Evolutionary conservation across 2,113 vertebrate species (phyloP).

Genomic region (Choloepus hoffmanni): DNA sequence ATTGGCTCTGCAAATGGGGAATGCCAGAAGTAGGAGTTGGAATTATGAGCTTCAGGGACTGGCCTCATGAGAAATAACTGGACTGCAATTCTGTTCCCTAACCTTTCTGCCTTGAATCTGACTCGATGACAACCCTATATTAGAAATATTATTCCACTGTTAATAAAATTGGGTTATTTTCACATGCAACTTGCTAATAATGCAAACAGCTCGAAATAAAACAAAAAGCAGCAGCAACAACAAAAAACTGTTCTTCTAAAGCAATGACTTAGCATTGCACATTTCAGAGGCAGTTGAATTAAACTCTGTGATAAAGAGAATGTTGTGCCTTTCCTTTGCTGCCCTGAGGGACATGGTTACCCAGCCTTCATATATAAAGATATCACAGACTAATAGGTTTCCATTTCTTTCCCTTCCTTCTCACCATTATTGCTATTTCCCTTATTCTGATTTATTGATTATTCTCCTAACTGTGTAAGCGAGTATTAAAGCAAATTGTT

Average conservation of each 20-base stretch:
- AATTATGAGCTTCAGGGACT: neutral
- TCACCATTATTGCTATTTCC: neutral
- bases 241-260: neutral
- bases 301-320: neutral
- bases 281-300: constrained; percentile 12
- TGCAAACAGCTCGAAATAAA: neutral
- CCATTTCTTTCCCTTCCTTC: neutral
- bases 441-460: neutral
- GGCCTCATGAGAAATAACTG: neutral
- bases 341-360: neutral
- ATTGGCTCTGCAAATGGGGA: constrained; percentile 11
- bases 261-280: neutral
- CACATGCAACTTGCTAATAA: neutral
- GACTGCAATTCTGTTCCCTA: neutral
- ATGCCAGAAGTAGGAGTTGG: constrained; percentile 21
- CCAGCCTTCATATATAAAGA: neutral
- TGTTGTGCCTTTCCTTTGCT: constrained; percentile 56
- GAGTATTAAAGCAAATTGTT: neutral
- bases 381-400: neutral
- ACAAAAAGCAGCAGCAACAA: neutral
- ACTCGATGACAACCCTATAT: neutral
- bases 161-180: constrained; percentile 24
- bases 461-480: neutral
- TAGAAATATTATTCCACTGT: neutral
- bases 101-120: neutral